A percentile compares a stretch with the other conserved stretches of the same genome.
These are phyloP conservation scores for Dufourea novaeangliae DNA, from an alignment of 1,140 invertebrate species.

Conservation along the genomic window DNA sequence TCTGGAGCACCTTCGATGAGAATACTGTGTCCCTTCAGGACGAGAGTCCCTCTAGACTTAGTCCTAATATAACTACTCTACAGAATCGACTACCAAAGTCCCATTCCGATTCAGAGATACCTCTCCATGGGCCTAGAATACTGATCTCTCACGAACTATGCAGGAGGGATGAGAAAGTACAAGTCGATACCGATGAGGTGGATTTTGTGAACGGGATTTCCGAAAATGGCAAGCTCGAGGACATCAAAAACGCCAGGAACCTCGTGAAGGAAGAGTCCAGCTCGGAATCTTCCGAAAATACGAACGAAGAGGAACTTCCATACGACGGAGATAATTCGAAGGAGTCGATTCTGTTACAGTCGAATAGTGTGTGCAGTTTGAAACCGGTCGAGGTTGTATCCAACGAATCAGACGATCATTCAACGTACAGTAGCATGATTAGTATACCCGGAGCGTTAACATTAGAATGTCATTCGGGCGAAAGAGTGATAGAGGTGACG, in stretches of 20 bases:
- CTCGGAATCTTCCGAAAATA: constrained; percentile 6
- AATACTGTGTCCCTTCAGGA: constrained; percentile 74
- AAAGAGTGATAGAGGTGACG: constrained; percentile 20
- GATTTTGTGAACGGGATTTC: constrained; percentile 38
- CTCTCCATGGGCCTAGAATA: neutral
- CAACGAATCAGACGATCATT: constrained; percentile 79
- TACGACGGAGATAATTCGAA: neutral
- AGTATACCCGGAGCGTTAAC: constrained; percentile 58
- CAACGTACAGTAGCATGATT: constrained; percentile 64
- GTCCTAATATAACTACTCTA: neutral
- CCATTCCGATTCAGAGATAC: constrained; percentile 73
- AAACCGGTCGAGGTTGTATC: constrained; percentile 46
- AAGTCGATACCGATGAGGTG: constrained; percentile 35
- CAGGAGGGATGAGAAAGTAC: neutral
- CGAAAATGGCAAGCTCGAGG: neutral
- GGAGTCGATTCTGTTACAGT: no score
- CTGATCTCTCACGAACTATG: neutral
- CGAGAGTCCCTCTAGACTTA: constrained; percentile 47
- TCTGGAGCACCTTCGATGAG: constrained; percentile 77
- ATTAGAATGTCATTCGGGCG: constrained; percentile 50
- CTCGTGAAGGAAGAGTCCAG: constrained; percentile 28
- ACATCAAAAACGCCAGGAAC: constrained; percentile 19
- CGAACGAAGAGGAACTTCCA: neutral
- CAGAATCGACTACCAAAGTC: constrained; percentile 63
- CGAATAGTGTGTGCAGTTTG: neutral